phyloP scores from a whole-genome alignment of 2,888 invertebrate genomes.

The Pandemis heparana region DNA sequence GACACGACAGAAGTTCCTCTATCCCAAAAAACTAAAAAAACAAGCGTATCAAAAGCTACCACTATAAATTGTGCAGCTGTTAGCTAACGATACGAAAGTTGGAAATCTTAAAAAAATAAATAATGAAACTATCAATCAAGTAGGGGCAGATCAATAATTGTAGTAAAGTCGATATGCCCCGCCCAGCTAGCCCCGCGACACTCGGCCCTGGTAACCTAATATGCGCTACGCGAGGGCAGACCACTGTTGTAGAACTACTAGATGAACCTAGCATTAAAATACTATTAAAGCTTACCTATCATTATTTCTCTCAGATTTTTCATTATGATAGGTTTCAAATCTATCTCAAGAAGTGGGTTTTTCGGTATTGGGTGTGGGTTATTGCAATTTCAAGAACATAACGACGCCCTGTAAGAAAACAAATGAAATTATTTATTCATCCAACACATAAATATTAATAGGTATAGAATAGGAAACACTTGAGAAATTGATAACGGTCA shows the following conservation, averaged over 20 bases:
- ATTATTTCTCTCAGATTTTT: no score
- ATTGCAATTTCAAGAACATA: no score
- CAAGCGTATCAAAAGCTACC: neutral
- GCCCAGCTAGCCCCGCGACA: slow-evolving; percentile 63
- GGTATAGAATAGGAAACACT: no score
- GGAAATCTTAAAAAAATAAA: slow-evolving; percentile 30
- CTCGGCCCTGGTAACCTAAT: slow-evolving; percentile 80
- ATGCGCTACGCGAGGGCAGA: slow-evolving; percentile 69
- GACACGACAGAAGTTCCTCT: neutral
- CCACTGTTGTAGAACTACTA: slow-evolving; percentile 50
- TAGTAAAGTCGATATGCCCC: slow-evolving; percentile 66
- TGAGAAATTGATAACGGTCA: neutral
- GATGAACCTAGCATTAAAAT: slow-evolving; percentile 48
- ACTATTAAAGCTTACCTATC: neutral
- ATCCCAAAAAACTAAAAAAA: neutral
- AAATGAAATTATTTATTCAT: no score
- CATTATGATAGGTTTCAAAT: no score
- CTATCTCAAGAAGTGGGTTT: no score
- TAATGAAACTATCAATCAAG: slow-evolving; percentile 65
- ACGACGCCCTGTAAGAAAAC: no score
- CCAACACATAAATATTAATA: no score
- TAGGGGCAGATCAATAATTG: slow-evolving; percentile 65
- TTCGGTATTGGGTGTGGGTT: no score
- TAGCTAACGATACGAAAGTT: slow-evolving; percentile 17
- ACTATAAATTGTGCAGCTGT: slow-evolving; percentile 25